phyloP scores from a whole-genome alignment of 2,113 vertebrate genomes.

The Numida meleagris region DNA sequence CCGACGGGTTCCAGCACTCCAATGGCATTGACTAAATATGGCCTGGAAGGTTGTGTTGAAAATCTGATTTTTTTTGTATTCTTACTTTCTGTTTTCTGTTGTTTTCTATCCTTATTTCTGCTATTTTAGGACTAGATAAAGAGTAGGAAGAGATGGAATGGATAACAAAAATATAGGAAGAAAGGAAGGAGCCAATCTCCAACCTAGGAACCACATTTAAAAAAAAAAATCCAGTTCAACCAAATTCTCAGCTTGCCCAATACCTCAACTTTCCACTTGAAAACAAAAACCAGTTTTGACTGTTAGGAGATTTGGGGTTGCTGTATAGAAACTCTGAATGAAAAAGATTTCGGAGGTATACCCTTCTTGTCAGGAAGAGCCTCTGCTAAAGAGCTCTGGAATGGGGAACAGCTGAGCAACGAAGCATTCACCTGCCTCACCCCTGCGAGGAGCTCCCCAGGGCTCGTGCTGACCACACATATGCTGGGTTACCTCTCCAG shows the following conservation, averaged over 20 bases:
- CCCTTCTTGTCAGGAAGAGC: background rate
- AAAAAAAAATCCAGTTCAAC: background rate
- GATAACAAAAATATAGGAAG: fast-evolving
- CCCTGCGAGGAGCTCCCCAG: background rate
- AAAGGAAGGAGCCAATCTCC: background rate
- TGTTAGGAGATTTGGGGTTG: background rate
- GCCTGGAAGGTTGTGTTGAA: background rate
- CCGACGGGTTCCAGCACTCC: background rate
- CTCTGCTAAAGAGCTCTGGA: background rate
- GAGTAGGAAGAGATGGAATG: background rate
- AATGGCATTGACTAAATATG: background rate
- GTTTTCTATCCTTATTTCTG: background rate
- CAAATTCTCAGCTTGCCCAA: background rate
- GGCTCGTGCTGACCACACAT: fast-evolving
- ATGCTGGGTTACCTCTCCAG: background rate
- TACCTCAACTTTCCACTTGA: background rate
- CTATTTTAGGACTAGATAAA: background rate
- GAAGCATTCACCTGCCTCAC: constrained; percentile 1
- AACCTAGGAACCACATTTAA: background rate
- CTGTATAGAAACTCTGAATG: background rate
- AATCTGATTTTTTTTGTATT: background rate
- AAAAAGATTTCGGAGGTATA: background rate
- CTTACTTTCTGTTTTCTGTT: background rate
- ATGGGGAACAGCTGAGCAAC: background rate
- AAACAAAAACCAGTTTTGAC: background rate